Evolutionary conservation across 2,888 invertebrate genomes (phyloP).

Genomic region (Myathropa florea): DNA sequence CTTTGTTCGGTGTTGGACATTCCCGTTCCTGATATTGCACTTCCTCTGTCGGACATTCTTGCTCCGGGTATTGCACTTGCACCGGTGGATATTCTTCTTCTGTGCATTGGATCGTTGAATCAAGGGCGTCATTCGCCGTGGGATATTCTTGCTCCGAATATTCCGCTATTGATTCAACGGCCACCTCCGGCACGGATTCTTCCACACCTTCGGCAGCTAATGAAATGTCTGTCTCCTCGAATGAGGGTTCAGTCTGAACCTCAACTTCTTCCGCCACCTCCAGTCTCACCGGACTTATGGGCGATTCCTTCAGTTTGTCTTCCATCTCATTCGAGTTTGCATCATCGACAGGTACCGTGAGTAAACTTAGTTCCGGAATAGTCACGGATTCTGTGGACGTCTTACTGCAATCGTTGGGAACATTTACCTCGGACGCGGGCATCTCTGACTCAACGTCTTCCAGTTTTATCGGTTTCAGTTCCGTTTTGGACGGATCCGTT

Average conservation of each 20-base stretch:
- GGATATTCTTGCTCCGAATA: neutral
- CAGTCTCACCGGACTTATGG: neutral
- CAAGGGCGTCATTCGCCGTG: too few relatives aligned
- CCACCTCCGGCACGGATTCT: neutral
- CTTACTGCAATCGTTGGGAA: constrained; percentile 1
- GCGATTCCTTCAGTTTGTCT: neutral
- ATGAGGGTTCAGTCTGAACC: neutral
- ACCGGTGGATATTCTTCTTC: neutral
- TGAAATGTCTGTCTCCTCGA: neutral
- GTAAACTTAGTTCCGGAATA: neutral
- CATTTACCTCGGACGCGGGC: neutral
- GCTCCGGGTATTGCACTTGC: neutral
- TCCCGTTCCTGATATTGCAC: neutral
- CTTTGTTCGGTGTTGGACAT: neutral
- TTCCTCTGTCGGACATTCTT: too few relatives aligned
- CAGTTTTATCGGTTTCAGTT: constrained; percentile 29
- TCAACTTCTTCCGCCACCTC: neutral
- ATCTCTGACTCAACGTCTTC: constrained; percentile 26
- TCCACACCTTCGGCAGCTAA: neutral
- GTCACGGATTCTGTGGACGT: neutral
- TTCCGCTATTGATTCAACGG: neutral
- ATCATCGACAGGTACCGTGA: neutral
- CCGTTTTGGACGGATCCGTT: constrained; percentile 4
- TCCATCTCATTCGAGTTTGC: neutral
- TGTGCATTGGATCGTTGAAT: neutral